Evolutionary conservation across 2,797 vertebrate genomes (phyloP), one percentile per base, ranked within the genome.

Genomic region (Hippocampus kuda): DNA sequence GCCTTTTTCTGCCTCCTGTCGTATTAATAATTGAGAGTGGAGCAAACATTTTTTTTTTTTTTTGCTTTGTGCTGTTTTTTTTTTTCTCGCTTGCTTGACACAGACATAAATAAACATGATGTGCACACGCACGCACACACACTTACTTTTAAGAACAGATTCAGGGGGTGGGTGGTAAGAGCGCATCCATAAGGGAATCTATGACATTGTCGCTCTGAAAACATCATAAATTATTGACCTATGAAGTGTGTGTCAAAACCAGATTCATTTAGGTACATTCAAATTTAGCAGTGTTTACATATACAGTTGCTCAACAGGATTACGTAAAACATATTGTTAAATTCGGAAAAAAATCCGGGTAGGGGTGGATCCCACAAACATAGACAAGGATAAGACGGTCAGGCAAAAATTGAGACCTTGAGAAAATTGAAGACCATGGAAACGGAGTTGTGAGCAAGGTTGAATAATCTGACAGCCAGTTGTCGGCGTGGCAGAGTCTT

Each of bases 1-100:
- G 72, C 72, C 68, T 72, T 84, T 85, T 85, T 80, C 72, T 80
- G 71, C 64, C 75, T 83, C 73, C 80, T 78, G 79, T 79, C 68
- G 75, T 81, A 90, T 90, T 80, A 87, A 90, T 83, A 81, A 89
- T 89, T 80, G 63, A 88, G 77, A 62, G 51, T 51, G 1, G 48
- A 69, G 78, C 77, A 77, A 77, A 85, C 69, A 75, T 72, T 24
- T 24, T 22, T 53, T 53, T 51, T 77, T 7, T 16, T 59, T 75
- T 71, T 67, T 53, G 77, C 72, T 75, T 68, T 70, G 76, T 75
- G 51, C 61, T 67, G 54, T 70, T 59, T 67, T 62, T 65, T 62
- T 65, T 66, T 53, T 70, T 74, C 42, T 18, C 62, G 70, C 26
- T 61, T 22, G 44, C 76, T 67, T 68, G 70, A 76, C 70, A 83